Base-by-base conservation (phyloP, 2,113 vertebrate genomes). In the Natator depressus region DNA sequence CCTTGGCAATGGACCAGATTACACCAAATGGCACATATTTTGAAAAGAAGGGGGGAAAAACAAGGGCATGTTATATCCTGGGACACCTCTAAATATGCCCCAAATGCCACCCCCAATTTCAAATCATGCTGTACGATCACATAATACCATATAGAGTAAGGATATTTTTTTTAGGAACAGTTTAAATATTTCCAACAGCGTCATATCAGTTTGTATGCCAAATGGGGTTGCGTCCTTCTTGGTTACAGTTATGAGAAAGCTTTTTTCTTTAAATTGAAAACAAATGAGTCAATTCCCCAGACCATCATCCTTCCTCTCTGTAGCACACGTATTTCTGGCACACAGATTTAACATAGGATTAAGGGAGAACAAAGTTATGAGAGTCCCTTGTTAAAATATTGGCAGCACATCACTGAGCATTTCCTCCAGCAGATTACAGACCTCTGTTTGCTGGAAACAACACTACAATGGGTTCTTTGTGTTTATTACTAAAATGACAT, bases 371-470 rank as follows among this genome's bases (percentile, higher is more conserved):
- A 84, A 72, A 90, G 90, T 91, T 94, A 57, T 95, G 81, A 65
- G 59, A 94, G 25, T 46, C 46, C 88, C 62, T 93, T 96, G 82
- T 94, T 96, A 96, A 95, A 96, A 94, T 94, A 96, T 82, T 94
- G 96, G 90, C 94, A 96, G 53, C 29, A 92, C 17, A 94, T 95
- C 91, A 95, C 87, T 25, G 10, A 95, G 87, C 90, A 96, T 97
- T 96, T 96, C 94, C 93, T 95, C 87, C 53, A 94, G 95, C 89
- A 94, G 80, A 95, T 96, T 96, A 96, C 50, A n/a, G n/a, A 93
- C 47, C 51, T 95, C 80, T 88, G 51, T 94, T 91, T 87, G 49
- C 25, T 82, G 97, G 94, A 94, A 97, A 72, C 14, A 80, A 93
- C 96, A 94, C 42, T 75, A 42, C 65, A 59, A 35, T 53, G 62